Evolutionary conservation across 2,888 invertebrate genomes (phyloP).

Genomic region (Drosophila imparisetae): DNA sequence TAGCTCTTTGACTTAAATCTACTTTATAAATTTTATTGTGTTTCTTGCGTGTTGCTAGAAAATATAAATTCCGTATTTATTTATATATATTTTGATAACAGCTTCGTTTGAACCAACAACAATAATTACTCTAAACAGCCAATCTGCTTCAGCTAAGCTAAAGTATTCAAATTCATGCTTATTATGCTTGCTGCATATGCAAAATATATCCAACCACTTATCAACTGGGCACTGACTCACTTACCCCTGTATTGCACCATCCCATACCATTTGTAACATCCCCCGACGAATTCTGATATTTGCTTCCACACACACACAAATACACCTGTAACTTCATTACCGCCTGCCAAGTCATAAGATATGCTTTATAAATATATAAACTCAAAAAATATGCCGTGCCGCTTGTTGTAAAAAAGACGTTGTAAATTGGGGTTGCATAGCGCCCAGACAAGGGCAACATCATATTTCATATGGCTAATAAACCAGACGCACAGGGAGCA

Average conservation of each 20-base stretch:
- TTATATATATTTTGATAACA: not conserved
- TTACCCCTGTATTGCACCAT: not conserved
- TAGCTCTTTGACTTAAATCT: no score
- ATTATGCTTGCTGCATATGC: not conserved
- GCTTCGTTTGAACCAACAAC: not conserved
- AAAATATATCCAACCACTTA: slow-evolving; percentile 6
- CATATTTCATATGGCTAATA: slow-evolving; percentile 82
- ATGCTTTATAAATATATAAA: slow-evolving; percentile 63
- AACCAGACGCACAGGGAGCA: slow-evolving; percentile 55
- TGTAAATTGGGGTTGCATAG: slow-evolving; percentile 39
- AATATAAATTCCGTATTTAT: not conserved
- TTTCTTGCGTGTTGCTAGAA: no score
- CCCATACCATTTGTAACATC: not conserved
- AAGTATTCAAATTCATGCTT: not conserved
- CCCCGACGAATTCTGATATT: not conserved
- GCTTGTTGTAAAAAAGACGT: slow-evolving; percentile 22
- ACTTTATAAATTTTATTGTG: no score
- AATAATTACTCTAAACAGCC: not conserved
- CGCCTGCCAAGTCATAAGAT: slow-evolving; percentile 50
- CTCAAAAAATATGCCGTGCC: slow-evolving; percentile 52
- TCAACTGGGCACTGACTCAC: not conserved
- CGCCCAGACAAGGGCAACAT: slow-evolving; percentile 55
- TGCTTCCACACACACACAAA: slow-evolving; percentile 42
- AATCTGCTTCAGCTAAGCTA: not conserved
- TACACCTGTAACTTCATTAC: slow-evolving; percentile 78